Base-by-base conservation (phyloP, 2,888 invertebrate genomes). In the Tupiocoris notatus region DNA sequence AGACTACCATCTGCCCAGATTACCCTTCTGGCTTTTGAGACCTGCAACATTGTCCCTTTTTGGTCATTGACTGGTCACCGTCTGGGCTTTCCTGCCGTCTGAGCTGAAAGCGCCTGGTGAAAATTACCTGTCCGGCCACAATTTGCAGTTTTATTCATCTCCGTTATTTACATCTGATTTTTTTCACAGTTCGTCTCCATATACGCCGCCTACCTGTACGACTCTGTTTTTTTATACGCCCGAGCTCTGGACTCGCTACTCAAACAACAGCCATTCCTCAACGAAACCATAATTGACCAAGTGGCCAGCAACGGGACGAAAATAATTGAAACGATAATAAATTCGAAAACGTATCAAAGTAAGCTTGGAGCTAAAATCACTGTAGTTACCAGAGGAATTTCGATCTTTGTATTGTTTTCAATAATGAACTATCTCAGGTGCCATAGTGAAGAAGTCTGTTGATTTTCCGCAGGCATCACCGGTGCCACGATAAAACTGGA, bases 171-270 rank as follows among this genome's bases (percentile, higher is more conserved):
- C 6, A 59, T 12, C 18, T 6, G 12, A 59, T 59, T 59, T 63
- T 20, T 21, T 21, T 88, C 88, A 79, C 86, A 94, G 92, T 92
- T 91, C 84, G 91, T 95, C 62, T 91, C 93, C 58, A 92, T 96
- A 80, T 94, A 94, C 84, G 97, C 97, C 77, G 95, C 95, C 61
- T 95, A 97, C 85, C 87, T 96, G 80, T 98, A 97, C 84, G 98
- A 98, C 86, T 94, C 98, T 0, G 93, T 98, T 57, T 90, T 90
- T 83, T 86, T 98, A 39, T 98, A 98, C 84, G 96, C 96, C 21
- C 88, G 88, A 80, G 96, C 97, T 0, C 86, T 97, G 80, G 89
- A 94, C 82, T 88, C 90, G 81, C 86, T 95, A 62, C 85, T 95
- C 20, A 77, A 77, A 56, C 57, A 77, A 39, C 64, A 78, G 68